Evolutionary conservation across 2,797 vertebrate species (phyloP).

Genomic region (Channa striata): DNA sequence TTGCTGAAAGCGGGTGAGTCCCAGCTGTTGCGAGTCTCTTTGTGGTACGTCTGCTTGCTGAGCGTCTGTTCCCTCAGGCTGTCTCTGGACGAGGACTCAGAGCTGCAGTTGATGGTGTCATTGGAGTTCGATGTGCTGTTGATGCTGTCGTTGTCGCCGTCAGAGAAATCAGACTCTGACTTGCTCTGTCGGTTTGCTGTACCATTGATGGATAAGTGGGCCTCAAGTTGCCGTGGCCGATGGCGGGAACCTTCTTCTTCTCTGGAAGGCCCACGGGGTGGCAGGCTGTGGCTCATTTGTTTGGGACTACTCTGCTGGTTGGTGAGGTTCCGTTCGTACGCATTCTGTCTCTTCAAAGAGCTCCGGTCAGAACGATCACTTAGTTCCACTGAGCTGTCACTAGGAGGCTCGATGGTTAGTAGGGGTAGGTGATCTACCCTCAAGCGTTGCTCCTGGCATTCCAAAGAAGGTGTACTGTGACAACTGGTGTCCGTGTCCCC

Average conservation of each 20-base stretch:
- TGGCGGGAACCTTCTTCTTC: conserved; percentile 85
- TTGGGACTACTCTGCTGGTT: conserved; percentile 94
- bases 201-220: conserved; percentile 94
- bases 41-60: conserved; percentile 98
- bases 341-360: conserved; percentile 90
- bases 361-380: conserved; percentile 95
- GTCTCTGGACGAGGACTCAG: conserved; percentile 95
- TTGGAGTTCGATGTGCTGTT: conserved; percentile 99
- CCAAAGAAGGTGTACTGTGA: conserved; percentile 93
- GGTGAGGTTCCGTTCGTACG: conserved; percentile 82
- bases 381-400: conserved; percentile 95
- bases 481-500: conserved; percentile 93
- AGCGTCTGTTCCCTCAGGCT: conserved; percentile 96
- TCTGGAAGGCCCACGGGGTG: conserved; percentile 86
- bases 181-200: conserved; percentile 94
- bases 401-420: conserved; percentile 95
- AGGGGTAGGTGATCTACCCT: conserved; percentile 92
- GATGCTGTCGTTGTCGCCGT: conserved; percentile 97
- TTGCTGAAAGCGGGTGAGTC: conserved; percentile 98
- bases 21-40: conserved; percentile 98
- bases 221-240: conserved; percentile 86
- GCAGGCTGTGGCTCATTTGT: conserved; percentile 86
- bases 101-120: conserved; percentile 98
- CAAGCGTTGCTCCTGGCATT: conserved; percentile 91
- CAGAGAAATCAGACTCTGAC: conserved; percentile 97